A percentile compares a stretch with the other conserved stretches of the same genome.
Conservation (phyloP, 2,888 invertebrate genomes). For the Drosophila ezoana region DNA sequence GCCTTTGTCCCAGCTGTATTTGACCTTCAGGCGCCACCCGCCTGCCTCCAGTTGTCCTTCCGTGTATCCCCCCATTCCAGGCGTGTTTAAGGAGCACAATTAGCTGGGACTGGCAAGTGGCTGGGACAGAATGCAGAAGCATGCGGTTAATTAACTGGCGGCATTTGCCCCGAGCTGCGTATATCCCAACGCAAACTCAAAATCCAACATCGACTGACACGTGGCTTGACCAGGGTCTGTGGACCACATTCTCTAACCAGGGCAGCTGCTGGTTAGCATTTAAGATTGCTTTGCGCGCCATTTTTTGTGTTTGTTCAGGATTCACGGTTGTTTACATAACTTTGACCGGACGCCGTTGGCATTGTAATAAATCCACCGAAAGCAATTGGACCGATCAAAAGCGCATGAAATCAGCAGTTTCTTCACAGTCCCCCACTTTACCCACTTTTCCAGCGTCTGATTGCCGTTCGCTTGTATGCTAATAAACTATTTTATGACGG, state of each 20-base stretch:
- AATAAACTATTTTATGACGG: slow-evolving; percentile 74
- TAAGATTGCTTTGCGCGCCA: slow-evolving; percentile 1
- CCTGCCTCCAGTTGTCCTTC: slow-evolving; percentile 2
- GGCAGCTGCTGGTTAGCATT: slow-evolving; percentile 31
- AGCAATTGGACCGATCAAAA: slow-evolving; percentile 3
- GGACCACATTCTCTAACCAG: slow-evolving; percentile 3
- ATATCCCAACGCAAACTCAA: not conserved
- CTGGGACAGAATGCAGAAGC: slow-evolving; percentile 10
- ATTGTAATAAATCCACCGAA: slow-evolving; percentile 16
- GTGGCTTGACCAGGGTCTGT: not conserved
- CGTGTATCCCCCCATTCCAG: not conserved
- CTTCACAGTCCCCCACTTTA: not conserved
- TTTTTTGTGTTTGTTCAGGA: slow-evolving; percentile 59
- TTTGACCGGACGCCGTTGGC: slow-evolving; percentile 1
- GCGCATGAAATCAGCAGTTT: slow-evolving; percentile 28
- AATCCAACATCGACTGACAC: not conserved
- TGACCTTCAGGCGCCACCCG: slow-evolving; percentile 17
- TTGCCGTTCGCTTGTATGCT: slow-evolving; percentile 45
- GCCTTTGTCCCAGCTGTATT: slow-evolving; percentile 14
- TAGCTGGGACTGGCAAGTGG: not conserved
- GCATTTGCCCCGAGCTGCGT: slow-evolving; percentile 1
- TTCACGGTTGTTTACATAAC: slow-evolving; percentile 53
- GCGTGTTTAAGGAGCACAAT: not conserved
- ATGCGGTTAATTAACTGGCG: slow-evolving; percentile 60
- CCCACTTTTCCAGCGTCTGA: not conserved